phyloP scores from a whole-genome alignment of 2,797 vertebrate genomes.

The Danio kyathit region DNA sequence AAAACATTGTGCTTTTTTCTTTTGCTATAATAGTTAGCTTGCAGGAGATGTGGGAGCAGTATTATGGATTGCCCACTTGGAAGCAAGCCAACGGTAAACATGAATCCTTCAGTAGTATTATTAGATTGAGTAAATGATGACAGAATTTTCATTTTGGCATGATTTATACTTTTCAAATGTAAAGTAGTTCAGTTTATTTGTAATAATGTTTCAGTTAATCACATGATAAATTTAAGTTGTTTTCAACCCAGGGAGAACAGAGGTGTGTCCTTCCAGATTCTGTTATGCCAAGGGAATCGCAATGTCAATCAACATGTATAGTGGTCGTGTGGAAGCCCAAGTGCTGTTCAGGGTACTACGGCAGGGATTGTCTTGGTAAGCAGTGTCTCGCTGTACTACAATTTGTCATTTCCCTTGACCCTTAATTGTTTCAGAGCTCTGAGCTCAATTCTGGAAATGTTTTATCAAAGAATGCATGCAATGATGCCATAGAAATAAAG shows the following conservation, averaged over 20 bases:
- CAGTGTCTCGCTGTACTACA: background rate
- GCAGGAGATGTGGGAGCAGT: conserved; percentile 69
- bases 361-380: conserved; percentile 90
- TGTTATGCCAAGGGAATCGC: conserved; percentile 58
- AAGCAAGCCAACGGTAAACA: conserved; percentile 83
- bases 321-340: conserved; percentile 78
- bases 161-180: background rate
- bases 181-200: background rate
- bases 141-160: too few species aligned
- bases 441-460: background rate
- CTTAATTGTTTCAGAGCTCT: background rate
- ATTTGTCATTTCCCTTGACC: too few species aligned
- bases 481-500: too few species aligned
- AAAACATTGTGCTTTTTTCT: background rate
- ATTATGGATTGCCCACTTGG: conserved; percentile 77
- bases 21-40: conserved; percentile 78
- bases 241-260: conserved; percentile 64
- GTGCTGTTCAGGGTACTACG: conserved; percentile 90
- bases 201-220: background rate
- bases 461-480: too few species aligned
- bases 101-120: background rate
- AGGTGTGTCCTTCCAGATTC: conserved; percentile 68
- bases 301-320: conserved; percentile 83
- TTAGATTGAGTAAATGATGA: background rate
- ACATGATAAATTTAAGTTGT: background rate